These are phyloP conservation scores for Aphrocallistes beatrix DNA, from an alignment of 37 sponge, comb jelly and placozoan species.

Conservation along the genomic window DNA sequence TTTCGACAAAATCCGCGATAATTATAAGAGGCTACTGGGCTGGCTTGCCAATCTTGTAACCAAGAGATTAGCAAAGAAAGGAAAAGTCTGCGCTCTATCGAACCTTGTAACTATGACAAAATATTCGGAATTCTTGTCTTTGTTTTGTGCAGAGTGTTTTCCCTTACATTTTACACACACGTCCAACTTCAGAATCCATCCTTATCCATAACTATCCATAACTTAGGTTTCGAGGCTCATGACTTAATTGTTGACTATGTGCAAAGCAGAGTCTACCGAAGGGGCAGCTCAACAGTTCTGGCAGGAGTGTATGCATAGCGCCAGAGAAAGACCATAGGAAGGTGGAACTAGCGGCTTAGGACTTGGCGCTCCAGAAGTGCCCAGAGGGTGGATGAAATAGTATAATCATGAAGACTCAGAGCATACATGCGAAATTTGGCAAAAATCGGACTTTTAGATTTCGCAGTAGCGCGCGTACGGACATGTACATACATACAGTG, in stretches of 20 bases:
- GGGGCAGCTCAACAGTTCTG: not conserved
- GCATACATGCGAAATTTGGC: too few species aligned
- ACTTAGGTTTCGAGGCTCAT: not conserved
- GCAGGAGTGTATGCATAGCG: not conserved
- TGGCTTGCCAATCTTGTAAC: not conserved
- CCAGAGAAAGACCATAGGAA: not conserved
- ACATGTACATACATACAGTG: too few species aligned
- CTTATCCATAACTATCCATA: not conserved
- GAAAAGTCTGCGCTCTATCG: not conserved
- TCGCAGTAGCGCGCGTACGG: too few species aligned
- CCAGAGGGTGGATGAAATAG: not conserved
- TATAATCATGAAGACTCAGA: not conserved
- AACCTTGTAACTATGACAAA: too few species aligned
- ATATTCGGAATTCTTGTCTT: too few species aligned
- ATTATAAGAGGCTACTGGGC: not conserved
- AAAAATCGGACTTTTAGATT: too few species aligned
- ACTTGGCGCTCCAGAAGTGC: not conserved
- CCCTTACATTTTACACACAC: not conserved
- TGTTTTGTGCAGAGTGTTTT: too few species aligned
- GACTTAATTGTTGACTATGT: not conserved
- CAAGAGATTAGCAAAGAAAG: not conserved
- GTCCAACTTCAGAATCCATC: not conserved
- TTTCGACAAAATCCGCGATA: not conserved
- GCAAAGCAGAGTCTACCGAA: not conserved
- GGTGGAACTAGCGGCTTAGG: not conserved